Base-by-base conservation (phyloP, 2,888 invertebrate genomes). In the Zeuzera pyrina region DNA sequence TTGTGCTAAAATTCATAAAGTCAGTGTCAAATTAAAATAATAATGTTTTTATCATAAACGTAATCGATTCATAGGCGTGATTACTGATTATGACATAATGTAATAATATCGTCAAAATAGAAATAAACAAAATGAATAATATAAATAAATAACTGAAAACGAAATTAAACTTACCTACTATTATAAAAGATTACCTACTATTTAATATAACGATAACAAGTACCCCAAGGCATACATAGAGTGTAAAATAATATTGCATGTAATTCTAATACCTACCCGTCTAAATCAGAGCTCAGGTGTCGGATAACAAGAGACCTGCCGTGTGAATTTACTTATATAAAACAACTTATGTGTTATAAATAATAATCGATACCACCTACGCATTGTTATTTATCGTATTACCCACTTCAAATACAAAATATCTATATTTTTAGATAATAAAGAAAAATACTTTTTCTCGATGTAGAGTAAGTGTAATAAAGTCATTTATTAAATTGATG, bases 181-280 rank as follows among this genome's bases (percentile, higher is more conserved):
- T 19, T 6, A 19, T 6, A 19, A 19, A 19, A 19, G 5, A 19
- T 19, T 19, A 19, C 19, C 5, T 19, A 6, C 19, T 19, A 19
- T 6, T 6, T 19, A 19, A 19, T 19, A 19, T 19, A 19, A n/a
- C 19, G 8, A 6, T 6, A 19, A 19, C 19, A 8, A 19, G 8
- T 8, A 19, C 5, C 5, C 19, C 19, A 19, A 19, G 5, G 5
- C 8, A 19, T 19, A 19, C 8, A 19, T 8, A n/a, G n/a, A 12
- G 3, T 65, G 76, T 73, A 77, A 77, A 62, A 48, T 50, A 71
- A 77, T 74, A 63, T 51, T 43, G 51, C 70, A 73, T 74, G 71
- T 76, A 76, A 76, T 70, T 62, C 60, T 61, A 47, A 67, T 63
- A 73, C 69, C 57, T 37, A 39, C 41, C 43, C 52, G 59, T 65